phyloP scores from a whole-genome alignment of 2,113 vertebrate species.

The Oncorhynchus keta region DNA sequence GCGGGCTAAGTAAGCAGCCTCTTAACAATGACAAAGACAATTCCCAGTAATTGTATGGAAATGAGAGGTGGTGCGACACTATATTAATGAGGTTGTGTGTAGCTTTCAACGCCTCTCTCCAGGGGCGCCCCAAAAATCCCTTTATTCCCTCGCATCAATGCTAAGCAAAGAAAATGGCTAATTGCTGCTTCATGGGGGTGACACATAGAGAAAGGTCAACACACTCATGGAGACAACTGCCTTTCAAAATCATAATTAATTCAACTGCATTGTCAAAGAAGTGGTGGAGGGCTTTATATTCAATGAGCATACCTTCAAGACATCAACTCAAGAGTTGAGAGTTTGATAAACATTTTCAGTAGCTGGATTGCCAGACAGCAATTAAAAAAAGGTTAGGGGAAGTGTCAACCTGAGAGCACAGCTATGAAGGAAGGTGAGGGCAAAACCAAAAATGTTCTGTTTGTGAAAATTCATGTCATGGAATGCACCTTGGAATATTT shows the following conservation, averaged over 20 bases:
- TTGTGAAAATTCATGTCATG: too few species aligned
- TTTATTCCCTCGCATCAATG: background rate
- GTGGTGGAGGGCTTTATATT: background rate
- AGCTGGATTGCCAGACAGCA: background rate
- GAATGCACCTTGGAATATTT: too few species aligned
- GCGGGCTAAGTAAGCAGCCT: background rate
- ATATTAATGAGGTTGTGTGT: constrained; percentile 11
- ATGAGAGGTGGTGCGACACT: constrained; percentile 34
- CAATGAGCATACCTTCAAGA: background rate
- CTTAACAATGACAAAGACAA: too few species aligned
- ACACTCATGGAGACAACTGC: constrained; percentile 19
- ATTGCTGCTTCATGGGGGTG: constrained; percentile 36
- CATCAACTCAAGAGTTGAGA: too few species aligned
- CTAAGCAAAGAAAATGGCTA: constrained; percentile 34
- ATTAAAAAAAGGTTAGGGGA: too few species aligned
- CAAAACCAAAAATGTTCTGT: background rate
- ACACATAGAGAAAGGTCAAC: constrained; percentile 23
- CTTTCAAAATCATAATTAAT: constrained; percentile 47
- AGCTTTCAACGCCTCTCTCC: constrained; percentile 16
- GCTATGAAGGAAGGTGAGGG: background rate
- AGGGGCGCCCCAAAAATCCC: background rate
- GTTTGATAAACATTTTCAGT: background rate
- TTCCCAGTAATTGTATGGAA: constrained; percentile 46
- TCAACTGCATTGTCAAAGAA: constrained; percentile 15
- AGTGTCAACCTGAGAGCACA: too few species aligned